Evolutionary conservation across 2,113 vertebrate species (phyloP).

Genomic region (Psittacara wagleri): DNA sequence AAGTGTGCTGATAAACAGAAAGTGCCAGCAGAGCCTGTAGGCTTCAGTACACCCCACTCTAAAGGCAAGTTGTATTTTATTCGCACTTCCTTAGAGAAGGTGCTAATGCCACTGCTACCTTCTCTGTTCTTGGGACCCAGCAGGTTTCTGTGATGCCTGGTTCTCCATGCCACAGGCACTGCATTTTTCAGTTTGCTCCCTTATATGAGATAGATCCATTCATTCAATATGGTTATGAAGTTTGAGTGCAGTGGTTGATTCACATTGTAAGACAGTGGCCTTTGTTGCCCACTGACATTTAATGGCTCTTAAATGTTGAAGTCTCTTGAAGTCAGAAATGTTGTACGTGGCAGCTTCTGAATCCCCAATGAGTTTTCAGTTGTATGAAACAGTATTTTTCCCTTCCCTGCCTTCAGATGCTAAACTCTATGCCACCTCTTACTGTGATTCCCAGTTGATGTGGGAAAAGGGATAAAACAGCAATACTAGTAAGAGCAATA

Average conservation of each 20-base stretch:
- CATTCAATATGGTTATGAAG: not conserved
- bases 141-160: not conserved
- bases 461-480: not conserved
- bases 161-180: not conserved
- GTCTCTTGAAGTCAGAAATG: not conserved
- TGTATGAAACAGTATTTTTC: not conserved
- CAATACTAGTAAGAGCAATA: not conserved
- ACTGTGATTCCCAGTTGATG: not conserved
- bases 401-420: not conserved
- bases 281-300: not conserved
- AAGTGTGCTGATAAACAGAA: slow-evolving; percentile 61
- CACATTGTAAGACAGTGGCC: not conserved
- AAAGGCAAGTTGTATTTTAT: slow-evolving; percentile 50
- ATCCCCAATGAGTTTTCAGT: not conserved
- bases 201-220: not conserved
- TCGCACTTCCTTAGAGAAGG: not conserved
- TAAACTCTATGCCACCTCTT: not conserved
- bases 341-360: not conserved
- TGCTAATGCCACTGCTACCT: not conserved
- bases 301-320: not conserved
- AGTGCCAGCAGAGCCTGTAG: slow-evolving; percentile 58
- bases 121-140: not conserved
- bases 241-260: not conserved
- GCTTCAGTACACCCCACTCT: slow-evolving; percentile 66
- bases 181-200: not conserved